Percentiles rank a stretch among this genome's conserved stretches.
phyloP scores from a whole-genome alignment of 2,888 invertebrate genomes.

The Macrosoma leucophasiata region DNA sequence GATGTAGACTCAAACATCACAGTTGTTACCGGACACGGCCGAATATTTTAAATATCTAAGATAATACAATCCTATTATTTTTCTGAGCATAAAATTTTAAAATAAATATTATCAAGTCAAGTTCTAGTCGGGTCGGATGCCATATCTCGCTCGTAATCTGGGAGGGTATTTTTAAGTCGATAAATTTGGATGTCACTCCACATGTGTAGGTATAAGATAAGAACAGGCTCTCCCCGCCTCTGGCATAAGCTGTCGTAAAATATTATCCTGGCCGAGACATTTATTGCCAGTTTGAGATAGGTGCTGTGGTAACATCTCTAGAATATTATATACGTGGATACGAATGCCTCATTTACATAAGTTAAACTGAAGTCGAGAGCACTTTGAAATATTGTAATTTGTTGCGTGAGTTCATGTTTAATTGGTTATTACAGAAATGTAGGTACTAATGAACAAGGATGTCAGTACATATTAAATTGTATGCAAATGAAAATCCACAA shows the following conservation, averaged over 20 bases:
- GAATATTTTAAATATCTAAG: too few species aligned
- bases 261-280: slow-evolving; percentile 70
- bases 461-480: too few species aligned
- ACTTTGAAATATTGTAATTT: neutral
- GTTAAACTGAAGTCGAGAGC: slow-evolving; percentile 3
- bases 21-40: too few species aligned
- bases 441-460: neutral
- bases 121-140: slow-evolving; percentile 40
- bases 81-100: slow-evolving; percentile 32
- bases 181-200: slow-evolving; percentile 71
- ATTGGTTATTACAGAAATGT: neutral
- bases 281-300: slow-evolving; percentile 64
- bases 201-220: slow-evolving; percentile 67
- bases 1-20: too few species aligned
- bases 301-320: slow-evolving; percentile 58
- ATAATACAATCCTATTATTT: slow-evolving; percentile 30
- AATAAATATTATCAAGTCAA: slow-evolving; percentile 55
- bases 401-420: neutral
- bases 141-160: slow-evolving; percentile 66
- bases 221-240: slow-evolving; percentile 51
- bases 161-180: slow-evolving; percentile 68
- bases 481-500: too few species aligned
- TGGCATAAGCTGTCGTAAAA: slow-evolving; percentile 63
- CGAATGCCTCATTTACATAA: slow-evolving; percentile 12
- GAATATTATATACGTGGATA: slow-evolving; percentile 33